These are phyloP conservation scores for Arenaria interpres DNA, from an alignment of 2,113 vertebrate species.

Conservation along the genomic window DNA sequence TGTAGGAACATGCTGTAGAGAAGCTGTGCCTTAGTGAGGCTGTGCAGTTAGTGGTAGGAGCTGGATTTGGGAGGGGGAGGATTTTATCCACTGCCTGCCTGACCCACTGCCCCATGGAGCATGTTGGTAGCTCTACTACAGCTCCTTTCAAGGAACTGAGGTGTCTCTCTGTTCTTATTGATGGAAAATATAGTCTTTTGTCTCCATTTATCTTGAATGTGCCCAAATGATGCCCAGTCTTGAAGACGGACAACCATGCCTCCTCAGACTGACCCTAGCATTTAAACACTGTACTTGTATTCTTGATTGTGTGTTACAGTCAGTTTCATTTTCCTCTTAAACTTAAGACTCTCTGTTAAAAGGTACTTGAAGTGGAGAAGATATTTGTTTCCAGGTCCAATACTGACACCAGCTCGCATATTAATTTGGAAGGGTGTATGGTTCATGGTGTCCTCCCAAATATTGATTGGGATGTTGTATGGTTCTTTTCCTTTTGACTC, in stretches of 20 bases:
- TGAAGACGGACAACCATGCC: background rate
- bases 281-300: background rate
- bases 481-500: background rate
- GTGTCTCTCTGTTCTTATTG: background rate
- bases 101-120: background rate
- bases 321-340: background rate
- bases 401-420: background rate
- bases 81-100: background rate
- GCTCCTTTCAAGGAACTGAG: background rate
- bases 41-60: background rate
- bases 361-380: background rate
- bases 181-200: background rate
- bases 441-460: background rate
- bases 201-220: background rate
- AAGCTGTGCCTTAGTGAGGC: background rate
- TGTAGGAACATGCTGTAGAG: background rate
- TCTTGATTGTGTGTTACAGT: background rate
- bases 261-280: background rate
- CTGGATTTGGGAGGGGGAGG: background rate
- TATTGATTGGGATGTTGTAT: background rate
- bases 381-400: background rate
- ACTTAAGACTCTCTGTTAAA: background rate
- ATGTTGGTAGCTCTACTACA: background rate
- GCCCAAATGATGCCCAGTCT: background rate
- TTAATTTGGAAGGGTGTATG: background rate